These are phyloP conservation scores for Dinoponera quadriceps DNA, from an alignment of 1,140 invertebrate species.

Conservation along the genomic window DNA sequence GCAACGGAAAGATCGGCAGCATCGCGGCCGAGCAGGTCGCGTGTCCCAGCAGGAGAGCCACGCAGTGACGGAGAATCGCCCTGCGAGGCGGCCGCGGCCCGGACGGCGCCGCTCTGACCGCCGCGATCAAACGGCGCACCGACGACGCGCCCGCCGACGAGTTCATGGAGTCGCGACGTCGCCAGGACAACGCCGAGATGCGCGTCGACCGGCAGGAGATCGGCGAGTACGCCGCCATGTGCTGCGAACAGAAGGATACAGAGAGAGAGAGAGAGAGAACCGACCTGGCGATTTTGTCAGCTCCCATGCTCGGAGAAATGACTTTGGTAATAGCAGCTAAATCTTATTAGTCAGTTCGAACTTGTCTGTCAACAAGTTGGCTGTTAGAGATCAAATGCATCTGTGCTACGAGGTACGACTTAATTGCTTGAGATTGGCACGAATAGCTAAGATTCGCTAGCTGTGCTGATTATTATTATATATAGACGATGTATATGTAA, in stretches of 20 bases:
- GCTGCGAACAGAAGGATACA: conserved; percentile 78
- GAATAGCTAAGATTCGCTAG: no score
- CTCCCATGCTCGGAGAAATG: no score
- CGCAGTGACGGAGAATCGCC: conserved; percentile 86
- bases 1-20: conserved; percentile 88
- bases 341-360: no score
- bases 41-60: conserved; percentile 87
- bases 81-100: conserved; percentile 85
- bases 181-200: conserved; percentile 82
- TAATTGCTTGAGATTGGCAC: no score
- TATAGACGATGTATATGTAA: no score
- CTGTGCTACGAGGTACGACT: no score
- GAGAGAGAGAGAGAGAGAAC: no score
- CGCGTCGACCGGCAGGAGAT: conserved; percentile 86
- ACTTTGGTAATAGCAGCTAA: no score
- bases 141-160: conserved; percentile 90
- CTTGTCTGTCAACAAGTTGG: no score
- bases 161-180: conserved; percentile 88
- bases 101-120: conserved; percentile 86
- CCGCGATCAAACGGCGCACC: conserved; percentile 88
- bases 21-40: conserved; percentile 88
- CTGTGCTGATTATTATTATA: no score
- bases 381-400: no score
- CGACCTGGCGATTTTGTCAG: no score
- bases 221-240: conserved; percentile 88